Evolutionary conservation across 2,888 invertebrate species (phyloP), one percentile per base, ranked within the genome.

Genomic region (Ophraella communa): DNA sequence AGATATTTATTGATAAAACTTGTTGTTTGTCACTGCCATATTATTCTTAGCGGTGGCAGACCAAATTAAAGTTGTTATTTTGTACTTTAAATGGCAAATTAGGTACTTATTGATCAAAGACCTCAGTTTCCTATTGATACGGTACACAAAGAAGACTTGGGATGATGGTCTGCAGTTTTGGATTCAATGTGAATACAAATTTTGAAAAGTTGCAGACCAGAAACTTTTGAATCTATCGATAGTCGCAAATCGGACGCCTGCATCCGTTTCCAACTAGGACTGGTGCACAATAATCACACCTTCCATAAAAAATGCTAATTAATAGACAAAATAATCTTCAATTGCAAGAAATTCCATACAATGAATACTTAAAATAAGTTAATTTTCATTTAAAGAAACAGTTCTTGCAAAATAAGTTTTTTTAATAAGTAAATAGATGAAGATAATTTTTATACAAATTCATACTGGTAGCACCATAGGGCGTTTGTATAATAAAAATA

Each of bases 121-220:
- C 33, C 18, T 53, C 35, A 21, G 33, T 33, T n/a, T 11, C 23
- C 4, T 7, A 33, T 53, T 18, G 20, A 53, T n/a, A 30, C 33
- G 8, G n/a, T 35, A 53, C 17, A 23, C n/a, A 47, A 47, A 61
- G 49, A 58, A 51, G 68, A 65, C 64, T 68, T 64, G 44, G 71
- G n/a, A n/a, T n/a, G n/a, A 66, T 74, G 74, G 74, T 74, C 74
- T 73, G 66, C 73, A 67, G 63, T 67, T 65, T 52, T 33, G 52
- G 61, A 24, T 52, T 53, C 52, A 17, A 49, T 51, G 21, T 45
- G 39, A 53, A 42, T 47, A 57, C 23, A 52, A 57, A 23, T 23
- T 54, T 52, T 56, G 24, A 59, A 55, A 49, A 56, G 51, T 56
- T 51, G 21, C 35, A 56, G 42, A 49, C 24, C 18, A 57, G 17